phyloP scores from a whole-genome alignment of 2,888 invertebrate genomes.

The Eucriotettix oculatus region DNA sequence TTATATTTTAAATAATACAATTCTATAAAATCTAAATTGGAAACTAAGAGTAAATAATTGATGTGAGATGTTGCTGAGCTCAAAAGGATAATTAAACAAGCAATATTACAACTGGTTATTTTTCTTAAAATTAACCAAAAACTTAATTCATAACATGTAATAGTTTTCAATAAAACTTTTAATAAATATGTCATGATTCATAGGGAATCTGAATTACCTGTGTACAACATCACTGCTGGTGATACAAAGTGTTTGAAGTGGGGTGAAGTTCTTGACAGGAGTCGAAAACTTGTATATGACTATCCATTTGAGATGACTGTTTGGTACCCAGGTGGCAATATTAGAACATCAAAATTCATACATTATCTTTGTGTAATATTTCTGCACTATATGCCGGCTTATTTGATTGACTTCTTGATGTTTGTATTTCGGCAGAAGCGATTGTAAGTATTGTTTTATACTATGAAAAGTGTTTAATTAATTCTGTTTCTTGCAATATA shows the following conservation, averaged over 20 bases:
- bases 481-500: too few relatives aligned
- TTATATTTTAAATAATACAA: too few relatives aligned
- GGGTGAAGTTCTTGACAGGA: conserved; percentile 59
- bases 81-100: too few relatives aligned
- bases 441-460: conserved; percentile 42
- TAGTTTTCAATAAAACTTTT: not conserved
- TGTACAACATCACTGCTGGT: conserved; percentile 69
- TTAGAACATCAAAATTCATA: conserved; percentile 45
- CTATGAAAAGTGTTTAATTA: too few relatives aligned
- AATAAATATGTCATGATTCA: not conserved
- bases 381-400: conserved; percentile 61
- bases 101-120: too few relatives aligned
- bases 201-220: conserved; percentile 20
- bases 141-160: too few relatives aligned
- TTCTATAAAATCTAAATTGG: too few relatives aligned
- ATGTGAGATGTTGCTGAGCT: too few relatives aligned
- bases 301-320: conserved; percentile 61
- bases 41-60: too few relatives aligned
- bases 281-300: conserved; percentile 39
- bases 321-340: conserved; percentile 63
- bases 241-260: conserved; percentile 66
- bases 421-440: conserved; percentile 51
- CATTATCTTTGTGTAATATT: conserved; percentile 51
- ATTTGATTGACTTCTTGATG: conserved; percentile 53
- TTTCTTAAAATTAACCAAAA: too few relatives aligned